These are phyloP conservation scores for Stenoptilia bipunctidactyla DNA, from an alignment of 2,888 invertebrate genomes.

Conservation along the genomic window DNA sequence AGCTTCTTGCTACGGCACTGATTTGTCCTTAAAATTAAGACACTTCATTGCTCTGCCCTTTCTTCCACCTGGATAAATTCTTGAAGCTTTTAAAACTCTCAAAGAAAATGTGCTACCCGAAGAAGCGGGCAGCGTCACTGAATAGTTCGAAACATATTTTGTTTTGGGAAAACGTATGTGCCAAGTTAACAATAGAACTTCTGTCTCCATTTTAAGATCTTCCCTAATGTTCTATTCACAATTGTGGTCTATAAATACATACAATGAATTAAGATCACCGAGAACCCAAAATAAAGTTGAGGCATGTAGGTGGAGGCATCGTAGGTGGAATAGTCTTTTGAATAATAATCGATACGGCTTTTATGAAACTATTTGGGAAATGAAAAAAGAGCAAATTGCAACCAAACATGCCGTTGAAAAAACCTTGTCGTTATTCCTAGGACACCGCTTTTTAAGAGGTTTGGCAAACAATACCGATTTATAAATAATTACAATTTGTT, in stretches of 20 bases:
- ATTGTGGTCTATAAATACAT: conserved; percentile 5
- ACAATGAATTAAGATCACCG: conserved; percentile 4
- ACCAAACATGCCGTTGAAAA: no score
- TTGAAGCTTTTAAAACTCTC: background rate
- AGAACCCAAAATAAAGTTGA: conserved; percentile 4
- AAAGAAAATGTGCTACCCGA: background rate
- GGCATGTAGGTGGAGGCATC: background rate
- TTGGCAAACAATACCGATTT: no score
- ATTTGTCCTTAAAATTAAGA: conserved; percentile 7
- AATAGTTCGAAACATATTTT: background rate
- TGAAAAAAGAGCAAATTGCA: no score
- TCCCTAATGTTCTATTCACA: conserved; percentile 5
- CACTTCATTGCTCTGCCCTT: background rate
- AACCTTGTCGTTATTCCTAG: no score
- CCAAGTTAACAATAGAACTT: no score
- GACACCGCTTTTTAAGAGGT: no score
- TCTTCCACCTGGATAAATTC: background rate
- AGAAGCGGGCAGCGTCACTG: background rate
- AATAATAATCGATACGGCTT: no score
- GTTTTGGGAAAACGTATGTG: background rate
- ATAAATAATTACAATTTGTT: no score
- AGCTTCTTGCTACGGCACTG: conserved; percentile 2
- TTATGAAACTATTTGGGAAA: no score
- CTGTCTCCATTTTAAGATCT: conserved; percentile 1
- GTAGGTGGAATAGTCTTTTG: background rate